Conservation (phyloP, 2,113 vertebrate species). For the Phasianus colchicus region DNA sequence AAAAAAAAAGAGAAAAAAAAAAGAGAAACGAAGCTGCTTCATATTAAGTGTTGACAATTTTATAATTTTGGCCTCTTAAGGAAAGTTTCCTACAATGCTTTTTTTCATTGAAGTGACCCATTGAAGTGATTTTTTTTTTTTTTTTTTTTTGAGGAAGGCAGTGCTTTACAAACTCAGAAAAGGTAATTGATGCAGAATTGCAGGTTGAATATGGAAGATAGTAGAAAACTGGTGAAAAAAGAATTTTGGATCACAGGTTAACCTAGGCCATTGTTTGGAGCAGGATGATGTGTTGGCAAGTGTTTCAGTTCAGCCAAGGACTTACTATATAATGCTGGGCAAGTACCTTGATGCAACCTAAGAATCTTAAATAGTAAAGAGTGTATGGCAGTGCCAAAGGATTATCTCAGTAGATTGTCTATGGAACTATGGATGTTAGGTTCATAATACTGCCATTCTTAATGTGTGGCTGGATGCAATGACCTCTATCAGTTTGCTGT, state of each 20-base stretch:
- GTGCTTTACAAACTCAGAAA: not conserved
- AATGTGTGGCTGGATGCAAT: accelerated
- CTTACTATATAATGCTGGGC: not conserved
- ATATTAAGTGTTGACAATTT: not conserved
- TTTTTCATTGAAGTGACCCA: not conserved
- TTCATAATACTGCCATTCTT: not conserved
- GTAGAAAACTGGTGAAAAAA: not conserved
- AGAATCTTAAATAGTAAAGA: not conserved
- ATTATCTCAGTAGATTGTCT: not conserved
- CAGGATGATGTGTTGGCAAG: not conserved
- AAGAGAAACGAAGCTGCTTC: not conserved
- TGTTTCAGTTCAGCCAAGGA: not conserved
- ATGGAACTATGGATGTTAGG: not conserved
- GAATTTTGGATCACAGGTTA: not conserved
- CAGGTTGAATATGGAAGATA: not conserved
- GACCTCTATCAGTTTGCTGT: not conserved
- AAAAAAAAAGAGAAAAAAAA: not conserved
- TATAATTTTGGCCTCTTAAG: not conserved
- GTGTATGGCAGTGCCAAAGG: not conserved
- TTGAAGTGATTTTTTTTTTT: not conserved
- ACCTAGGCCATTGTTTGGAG: not conserved
- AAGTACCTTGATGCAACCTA: not conserved
- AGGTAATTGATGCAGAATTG: not conserved
- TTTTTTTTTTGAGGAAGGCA: not conserved
- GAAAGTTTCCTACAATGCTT: not conserved